A percentile compares a stretch with the other conserved stretches of the same genome.
Conservation (phyloP, 2,113 vertebrate genomes). For the Perccottus glenii region DNA sequence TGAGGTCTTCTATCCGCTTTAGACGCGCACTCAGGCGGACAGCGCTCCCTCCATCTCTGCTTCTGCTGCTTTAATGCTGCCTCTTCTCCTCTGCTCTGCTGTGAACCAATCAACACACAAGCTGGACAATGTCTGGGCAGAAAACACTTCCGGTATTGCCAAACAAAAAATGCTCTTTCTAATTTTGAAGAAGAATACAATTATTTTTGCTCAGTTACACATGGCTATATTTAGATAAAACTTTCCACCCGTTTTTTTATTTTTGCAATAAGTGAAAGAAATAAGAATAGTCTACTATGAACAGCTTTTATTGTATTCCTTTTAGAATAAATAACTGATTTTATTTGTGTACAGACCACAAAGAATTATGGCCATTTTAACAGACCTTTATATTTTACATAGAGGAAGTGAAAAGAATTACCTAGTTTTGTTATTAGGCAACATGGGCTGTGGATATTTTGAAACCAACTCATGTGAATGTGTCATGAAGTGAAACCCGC, state of each 20-base stretch:
- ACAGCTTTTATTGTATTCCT: no score
- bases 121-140: fast-evolving
- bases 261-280: no score
- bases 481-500: neutral
- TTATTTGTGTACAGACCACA: no score
- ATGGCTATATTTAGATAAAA: no score
- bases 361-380: no score
- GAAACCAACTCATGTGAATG: no score
- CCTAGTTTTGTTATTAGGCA: neutral
- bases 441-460: neutral
- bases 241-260: no score
- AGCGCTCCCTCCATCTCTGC: conserved; percentile 59
- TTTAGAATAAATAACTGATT: no score
- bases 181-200: no score
- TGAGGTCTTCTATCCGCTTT: conserved; percentile 3
- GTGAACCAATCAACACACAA: conserved; percentile 28
- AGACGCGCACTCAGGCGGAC: conserved; percentile 11
- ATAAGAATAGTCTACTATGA: no score
- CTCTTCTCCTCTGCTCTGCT: conserved; percentile 22
- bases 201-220: no score
- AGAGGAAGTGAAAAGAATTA: conserved; percentile 6
- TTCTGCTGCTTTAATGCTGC: conserved; percentile 17
- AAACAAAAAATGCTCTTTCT: conserved; percentile 45
- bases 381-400: no score
- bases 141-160: conserved; percentile 7